Evolutionary conservation across 2,888 invertebrate genomes (phyloP).

Genomic region (Dicyrtomina minuta): DNA sequence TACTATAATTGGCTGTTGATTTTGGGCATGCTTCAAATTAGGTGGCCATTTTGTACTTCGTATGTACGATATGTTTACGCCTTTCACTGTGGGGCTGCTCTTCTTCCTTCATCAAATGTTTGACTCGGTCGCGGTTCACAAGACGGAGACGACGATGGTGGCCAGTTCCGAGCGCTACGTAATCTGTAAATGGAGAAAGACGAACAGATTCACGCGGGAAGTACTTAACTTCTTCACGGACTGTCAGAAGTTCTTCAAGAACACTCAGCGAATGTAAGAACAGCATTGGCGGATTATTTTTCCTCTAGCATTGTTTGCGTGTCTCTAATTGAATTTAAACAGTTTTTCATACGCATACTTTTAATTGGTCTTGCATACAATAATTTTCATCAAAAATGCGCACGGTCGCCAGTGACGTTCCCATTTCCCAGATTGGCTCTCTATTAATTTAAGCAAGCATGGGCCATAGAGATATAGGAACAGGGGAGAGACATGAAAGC

Average conservation of each 20-base stretch:
- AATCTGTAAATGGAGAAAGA: conserved; percentile 44
- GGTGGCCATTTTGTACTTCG: conserved; percentile 94
- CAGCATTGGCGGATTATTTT: neutral
- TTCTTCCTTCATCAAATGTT: conserved; percentile 92
- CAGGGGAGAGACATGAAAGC: no score
- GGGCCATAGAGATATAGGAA: no score
- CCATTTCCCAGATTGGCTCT: no score
- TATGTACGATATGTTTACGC: conserved; percentile 91
- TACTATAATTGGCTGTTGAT: no score
- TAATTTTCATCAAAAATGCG: no score
- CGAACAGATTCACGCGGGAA: conserved; percentile 33
- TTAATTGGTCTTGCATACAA: no score
- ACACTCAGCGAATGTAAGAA: conserved; percentile 24
- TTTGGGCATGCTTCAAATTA: conserved; percentile 47
- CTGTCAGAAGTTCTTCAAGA: conserved; percentile 35
- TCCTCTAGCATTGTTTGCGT: no score
- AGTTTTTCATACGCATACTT: no score
- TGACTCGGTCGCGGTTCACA: conserved; percentile 79
- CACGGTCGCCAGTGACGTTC: no score
- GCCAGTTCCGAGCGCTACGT: conserved; percentile 88
- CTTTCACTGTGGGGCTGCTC: conserved; percentile 86
- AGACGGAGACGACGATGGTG: conserved; percentile 94
- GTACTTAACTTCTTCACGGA: conserved; percentile 42
- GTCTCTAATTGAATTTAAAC: no score
- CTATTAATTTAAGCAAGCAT: no score